Evolutionary conservation across 2,113 vertebrate species (phyloP), one percentile per base, ranked within the genome.

Genomic region (Spermophilus dauricus): DNA sequence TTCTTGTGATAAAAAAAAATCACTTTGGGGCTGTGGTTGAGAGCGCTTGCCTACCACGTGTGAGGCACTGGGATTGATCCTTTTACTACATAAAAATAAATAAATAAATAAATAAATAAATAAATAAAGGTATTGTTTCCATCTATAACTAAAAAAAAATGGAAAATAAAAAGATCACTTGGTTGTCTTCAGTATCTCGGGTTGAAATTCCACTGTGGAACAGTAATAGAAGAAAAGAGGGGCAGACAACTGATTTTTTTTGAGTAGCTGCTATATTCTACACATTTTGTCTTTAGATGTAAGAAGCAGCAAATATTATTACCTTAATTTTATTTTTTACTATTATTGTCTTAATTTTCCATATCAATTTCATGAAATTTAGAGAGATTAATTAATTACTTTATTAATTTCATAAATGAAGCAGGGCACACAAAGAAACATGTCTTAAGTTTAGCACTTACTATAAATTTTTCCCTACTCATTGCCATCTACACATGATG

Each of bases 261-360:
- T 70, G 86, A 97, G 39, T 30, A 69, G 65, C 30, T 83, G 28
- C 48, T 56, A 5, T 53, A 51, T 91, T 93, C 0, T 30, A n/a
- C 30, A 37, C 4, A 16, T 65, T 45, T 45, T 45, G 88, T 93
- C 77, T 7, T n/a, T 96, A 73, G 65, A 37, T 91, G 2, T 2
- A 42, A 37, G 37, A 65, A 4, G 8, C n/a, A 37, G 28, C 12
- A 12, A 82, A 39, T 89, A 51, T 58, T 56, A 56, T 56, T 58
- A 58, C 22, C 56, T 58, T 58, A 58, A 8, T 63, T 63, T 26
- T 61, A 26, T 61, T 61, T 26, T 94, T 72, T 45, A 2, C 48
- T 9, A 63, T 91, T 82, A 67, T 73, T 34, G 34, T 48, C 13
- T 81, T 81, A 89, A 86, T 73, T 95, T 96, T 65, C 11, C 6